Evolutionary conservation across 2,888 invertebrate genomes (phyloP).

Genomic region (Dioctria linearis): DNA sequence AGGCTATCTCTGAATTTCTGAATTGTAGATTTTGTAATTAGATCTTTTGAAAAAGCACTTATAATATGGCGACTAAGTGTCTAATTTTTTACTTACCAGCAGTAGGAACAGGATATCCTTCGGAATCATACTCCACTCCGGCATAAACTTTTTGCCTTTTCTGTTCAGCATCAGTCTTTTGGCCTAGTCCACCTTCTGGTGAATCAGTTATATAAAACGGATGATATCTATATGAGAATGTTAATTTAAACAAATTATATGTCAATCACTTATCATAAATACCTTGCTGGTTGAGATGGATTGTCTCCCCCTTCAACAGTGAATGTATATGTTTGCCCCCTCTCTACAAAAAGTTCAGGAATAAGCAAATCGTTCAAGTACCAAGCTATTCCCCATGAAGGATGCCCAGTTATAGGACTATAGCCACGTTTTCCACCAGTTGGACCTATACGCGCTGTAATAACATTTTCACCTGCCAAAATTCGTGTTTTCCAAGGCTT

Average conservation of each 20-base stretch:
- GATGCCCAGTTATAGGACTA: constrained; percentile 83
- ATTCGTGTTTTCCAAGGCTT: constrained; percentile 82
- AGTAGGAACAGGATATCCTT: constrained; percentile 85
- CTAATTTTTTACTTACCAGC: constrained; percentile 73
- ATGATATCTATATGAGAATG: constrained; percentile 77
- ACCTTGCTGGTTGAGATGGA: constrained; percentile 83
- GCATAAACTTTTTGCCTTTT: constrained; percentile 83
- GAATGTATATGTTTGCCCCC: constrained; percentile 90
- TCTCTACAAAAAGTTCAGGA: constrained; percentile 89
- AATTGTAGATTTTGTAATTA: too few species aligned
- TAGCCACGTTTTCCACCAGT: constrained; percentile 87
- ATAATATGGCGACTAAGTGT: too few species aligned
- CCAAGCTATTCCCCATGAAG: constrained; percentile 94
- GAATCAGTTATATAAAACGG: constrained; percentile 94
- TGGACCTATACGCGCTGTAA: constrained; percentile 86
- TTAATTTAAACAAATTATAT: background rate
- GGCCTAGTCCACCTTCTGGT: constrained; percentile 87
- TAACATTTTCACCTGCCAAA: constrained; percentile 75
- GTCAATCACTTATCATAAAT: constrained; percentile 60
- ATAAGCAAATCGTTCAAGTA: constrained; percentile 92
- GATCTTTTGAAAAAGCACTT: too few species aligned
- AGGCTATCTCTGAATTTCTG: too few species aligned
- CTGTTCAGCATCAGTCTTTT: constrained; percentile 81
- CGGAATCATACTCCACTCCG: constrained; percentile 82
- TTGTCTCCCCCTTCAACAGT: constrained; percentile 89